Conservation (phyloP, 2,113 vertebrate species). For the Probosciger aterrimus region DNA sequence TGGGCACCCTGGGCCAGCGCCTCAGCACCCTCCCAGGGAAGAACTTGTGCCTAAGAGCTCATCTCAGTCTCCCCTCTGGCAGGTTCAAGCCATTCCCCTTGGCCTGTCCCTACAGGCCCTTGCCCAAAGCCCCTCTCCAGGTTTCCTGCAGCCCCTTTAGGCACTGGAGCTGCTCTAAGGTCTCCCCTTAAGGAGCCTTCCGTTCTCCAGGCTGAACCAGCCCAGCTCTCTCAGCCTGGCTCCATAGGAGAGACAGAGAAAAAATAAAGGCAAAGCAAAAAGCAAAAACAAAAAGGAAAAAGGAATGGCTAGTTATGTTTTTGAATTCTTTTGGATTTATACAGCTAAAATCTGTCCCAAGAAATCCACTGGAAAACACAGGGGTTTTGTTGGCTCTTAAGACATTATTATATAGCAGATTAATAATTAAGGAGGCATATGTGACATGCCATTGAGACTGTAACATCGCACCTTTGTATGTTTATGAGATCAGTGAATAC, state of each 20-base stretch:
- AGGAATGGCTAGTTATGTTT: background rate
- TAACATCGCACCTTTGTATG: background rate
- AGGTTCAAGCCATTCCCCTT: background rate
- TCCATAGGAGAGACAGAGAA: background rate
- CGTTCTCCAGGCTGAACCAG: background rate
- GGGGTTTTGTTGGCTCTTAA: background rate
- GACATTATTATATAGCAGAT: background rate
- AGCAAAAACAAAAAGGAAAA: background rate
- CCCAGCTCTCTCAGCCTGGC: too few relatives aligned
- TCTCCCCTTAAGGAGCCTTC: background rate
- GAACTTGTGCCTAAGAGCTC: background rate
- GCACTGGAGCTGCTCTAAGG: background rate
- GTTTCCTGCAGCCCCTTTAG: background rate
- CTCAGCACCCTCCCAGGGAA: background rate
- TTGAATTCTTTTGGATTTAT: background rate
- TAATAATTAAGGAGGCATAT: background rate
- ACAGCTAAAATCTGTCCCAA: background rate
- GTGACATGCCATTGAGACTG: background rate
- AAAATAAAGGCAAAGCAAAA: background rate
- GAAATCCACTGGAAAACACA: background rate
- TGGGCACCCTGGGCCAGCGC: background rate
- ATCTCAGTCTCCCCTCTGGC: background rate
- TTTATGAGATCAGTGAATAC: background rate
- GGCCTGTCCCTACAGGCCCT: too few relatives aligned
- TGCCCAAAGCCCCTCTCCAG: background rate